Evolutionary conservation across 2,797 vertebrate genomes (phyloP).

Genomic region (Aviceda cuculoides): DNA sequence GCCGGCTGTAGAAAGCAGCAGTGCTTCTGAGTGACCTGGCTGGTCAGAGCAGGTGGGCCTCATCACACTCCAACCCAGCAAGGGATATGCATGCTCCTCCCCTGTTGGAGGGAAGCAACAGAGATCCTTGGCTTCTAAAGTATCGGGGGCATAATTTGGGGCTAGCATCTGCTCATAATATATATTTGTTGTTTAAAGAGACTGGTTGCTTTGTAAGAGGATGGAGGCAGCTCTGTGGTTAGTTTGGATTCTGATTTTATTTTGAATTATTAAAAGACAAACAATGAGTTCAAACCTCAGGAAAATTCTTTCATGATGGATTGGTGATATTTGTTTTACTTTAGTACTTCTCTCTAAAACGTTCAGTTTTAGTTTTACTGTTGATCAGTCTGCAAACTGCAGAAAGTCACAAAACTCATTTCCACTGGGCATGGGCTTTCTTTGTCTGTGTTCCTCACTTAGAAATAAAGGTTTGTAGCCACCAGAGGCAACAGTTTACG

Average conservation of each 20-base stretch:
- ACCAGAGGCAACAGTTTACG: background rate
- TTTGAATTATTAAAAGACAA: background rate
- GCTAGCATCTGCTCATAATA: background rate
- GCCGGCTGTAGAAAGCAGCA: background rate
- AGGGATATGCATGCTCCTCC: background rate
- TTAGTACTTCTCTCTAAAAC: background rate
- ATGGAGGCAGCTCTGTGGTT: background rate
- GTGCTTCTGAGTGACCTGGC: background rate
- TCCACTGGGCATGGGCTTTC: background rate
- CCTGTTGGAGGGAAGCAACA: background rate
- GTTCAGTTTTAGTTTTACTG: background rate
- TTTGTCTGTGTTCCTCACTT: background rate
- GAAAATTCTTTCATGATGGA: background rate
- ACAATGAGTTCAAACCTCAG: background rate
- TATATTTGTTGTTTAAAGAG: background rate
- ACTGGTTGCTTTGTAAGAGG: background rate
- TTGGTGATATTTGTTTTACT: background rate
- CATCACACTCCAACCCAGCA: background rate
- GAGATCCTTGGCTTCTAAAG: background rate
- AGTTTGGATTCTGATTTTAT: background rate
- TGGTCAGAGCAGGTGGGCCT: background rate
- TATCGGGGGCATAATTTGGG: background rate
- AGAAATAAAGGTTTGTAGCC: background rate
- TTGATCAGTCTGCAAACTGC: background rate
- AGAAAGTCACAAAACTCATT: background rate